phyloP scores from a whole-genome alignment of 2,888 invertebrate species.

The Halocaridina rubra region DNA sequence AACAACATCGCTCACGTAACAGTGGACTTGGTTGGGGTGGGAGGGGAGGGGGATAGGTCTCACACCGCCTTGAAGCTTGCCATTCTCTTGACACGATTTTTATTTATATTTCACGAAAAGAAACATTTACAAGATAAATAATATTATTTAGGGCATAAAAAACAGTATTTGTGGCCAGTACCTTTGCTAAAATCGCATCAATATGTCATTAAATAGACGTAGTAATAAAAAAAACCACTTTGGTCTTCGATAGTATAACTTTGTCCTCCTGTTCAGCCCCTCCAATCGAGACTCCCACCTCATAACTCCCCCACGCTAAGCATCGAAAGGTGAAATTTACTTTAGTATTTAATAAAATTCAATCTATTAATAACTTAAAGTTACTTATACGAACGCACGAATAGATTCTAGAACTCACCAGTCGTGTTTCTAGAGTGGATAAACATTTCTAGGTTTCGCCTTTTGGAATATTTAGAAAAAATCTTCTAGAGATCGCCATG shows the following conservation, averaged over 20 bases:
- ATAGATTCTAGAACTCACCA: background rate
- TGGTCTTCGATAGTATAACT: background rate
- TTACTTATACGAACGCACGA: background rate
- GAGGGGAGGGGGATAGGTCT: conserved; percentile 6
- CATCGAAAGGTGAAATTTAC: conserved; percentile 15
- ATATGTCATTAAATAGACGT: background rate
- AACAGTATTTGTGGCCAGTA: no score
- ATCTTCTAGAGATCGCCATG: background rate
- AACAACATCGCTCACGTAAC: conserved; percentile 50
- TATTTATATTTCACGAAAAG: no score
- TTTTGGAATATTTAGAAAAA: background rate
- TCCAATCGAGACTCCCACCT: conserved; percentile 20
- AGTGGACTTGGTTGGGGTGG: no score
- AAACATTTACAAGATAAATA: no score
- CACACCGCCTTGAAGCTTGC: background rate
- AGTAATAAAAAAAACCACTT: background rate
- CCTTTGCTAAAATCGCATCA: background rate
- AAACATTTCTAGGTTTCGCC: background rate
- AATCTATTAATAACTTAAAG: conserved; percentile 19
- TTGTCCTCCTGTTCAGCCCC: background rate
- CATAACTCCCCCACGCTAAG: background rate
- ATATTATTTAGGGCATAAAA: no score
- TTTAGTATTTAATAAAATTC: conserved; percentile 11
- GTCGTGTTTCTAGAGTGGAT: no score
- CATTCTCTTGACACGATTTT: background rate